Conservation (phyloP, 2,797 vertebrate genomes). For the Enteromius argenteus region DNA sequence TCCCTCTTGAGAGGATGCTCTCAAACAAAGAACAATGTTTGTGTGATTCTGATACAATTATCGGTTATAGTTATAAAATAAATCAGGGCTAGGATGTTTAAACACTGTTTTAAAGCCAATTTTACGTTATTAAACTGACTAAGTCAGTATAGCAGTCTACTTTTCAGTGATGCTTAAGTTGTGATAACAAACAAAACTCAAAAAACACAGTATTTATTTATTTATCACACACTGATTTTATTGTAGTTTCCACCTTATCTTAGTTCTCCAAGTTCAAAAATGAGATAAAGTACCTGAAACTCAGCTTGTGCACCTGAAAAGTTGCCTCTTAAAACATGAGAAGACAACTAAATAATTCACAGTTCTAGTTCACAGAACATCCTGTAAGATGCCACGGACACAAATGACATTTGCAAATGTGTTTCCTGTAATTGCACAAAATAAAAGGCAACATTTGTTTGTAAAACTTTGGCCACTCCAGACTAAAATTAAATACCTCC, state of each 20-base stretch:
- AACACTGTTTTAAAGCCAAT: not conserved
- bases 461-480: not conserved
- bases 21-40: conserved; percentile 30
- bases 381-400: conserved; percentile 9
- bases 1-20: conserved; percentile 36
- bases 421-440: conserved; percentile 23
- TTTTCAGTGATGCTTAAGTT: not conserved
- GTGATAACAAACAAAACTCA: not conserved
- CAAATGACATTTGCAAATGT: conserved; percentile 2
- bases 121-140: not conserved
- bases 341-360: conserved; percentile 35
- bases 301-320: conserved; percentile 7
- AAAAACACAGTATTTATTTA: not conserved
- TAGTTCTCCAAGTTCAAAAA: not conserved
- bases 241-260: not conserved
- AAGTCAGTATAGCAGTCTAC: not conserved
- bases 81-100: not conserved
- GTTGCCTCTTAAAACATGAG: conserved; percentile 12
- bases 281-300: conserved; percentile 25
- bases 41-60: conserved; percentile 11
- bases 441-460: conserved; percentile 28
- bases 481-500: conserved; percentile 6
- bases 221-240: not conserved
- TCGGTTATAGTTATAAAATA: not conserved
- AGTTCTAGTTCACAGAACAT: conserved; percentile 23